phyloP scores from a whole-genome alignment of 2,113 vertebrate species.

The Abramis brama region DNA sequence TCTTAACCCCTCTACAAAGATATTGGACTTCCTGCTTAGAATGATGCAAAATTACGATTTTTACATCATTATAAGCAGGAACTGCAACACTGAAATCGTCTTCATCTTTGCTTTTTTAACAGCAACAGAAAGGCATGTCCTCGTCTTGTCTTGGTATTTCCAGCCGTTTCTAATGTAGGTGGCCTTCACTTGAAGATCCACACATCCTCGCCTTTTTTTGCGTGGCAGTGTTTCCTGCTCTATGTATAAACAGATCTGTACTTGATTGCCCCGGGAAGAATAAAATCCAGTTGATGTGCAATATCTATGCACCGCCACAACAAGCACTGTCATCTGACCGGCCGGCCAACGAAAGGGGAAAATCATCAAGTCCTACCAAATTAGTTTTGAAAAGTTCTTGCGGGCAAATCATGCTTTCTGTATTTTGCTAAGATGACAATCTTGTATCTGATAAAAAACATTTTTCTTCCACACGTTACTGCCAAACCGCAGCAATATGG shows the following conservation, averaged over 20 bases:
- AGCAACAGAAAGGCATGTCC: neutral
- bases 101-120: neutral
- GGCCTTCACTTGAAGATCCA: neutral
- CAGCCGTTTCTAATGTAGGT: neutral
- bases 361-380: conserved; percentile 49
- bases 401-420: conserved; percentile 51
- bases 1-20: too few relatives aligned
- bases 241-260: conserved; percentile 29
- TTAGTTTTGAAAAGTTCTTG: conserved; percentile 58
- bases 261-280: conserved; percentile 34
- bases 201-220: conserved; percentile 7
- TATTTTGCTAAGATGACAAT: conserved; percentile 55
- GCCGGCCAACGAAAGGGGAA: conserved; percentile 43
- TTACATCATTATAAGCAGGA: too few relatives aligned
- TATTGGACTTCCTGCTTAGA: too few relatives aligned
- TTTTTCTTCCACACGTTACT: conserved; percentile 46
- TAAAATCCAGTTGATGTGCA: conserved; percentile 45
- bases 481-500: conserved; percentile 59
- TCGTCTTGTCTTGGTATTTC: neutral
- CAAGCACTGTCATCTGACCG: conserved; percentile 27
- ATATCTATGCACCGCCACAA: conserved; percentile 35
- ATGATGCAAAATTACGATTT: too few relatives aligned
- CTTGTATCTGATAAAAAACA: conserved; percentile 55
- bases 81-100: too few relatives aligned
- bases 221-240: conserved; percentile 23